These are phyloP conservation scores for Sinonovacula constricta DNA, from an alignment of 1,140 invertebrate genomes.

Conservation along the genomic window DNA sequence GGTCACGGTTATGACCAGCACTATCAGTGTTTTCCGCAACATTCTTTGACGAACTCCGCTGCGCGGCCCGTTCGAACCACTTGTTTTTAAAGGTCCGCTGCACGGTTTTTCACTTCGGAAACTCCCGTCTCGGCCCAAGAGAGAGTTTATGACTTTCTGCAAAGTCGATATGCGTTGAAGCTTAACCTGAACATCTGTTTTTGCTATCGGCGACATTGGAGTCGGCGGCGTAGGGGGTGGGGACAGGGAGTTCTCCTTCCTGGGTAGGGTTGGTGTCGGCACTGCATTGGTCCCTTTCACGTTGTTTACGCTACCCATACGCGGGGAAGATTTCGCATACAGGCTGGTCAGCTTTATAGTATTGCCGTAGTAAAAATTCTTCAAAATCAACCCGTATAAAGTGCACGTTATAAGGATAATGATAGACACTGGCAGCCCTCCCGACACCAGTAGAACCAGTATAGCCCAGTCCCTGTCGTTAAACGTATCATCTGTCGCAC, in stretches of 20 bases:
- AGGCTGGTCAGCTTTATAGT: conserved; percentile 8
- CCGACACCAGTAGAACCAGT: conserved; percentile 30
- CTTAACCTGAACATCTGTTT: background rate
- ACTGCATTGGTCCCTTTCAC: background rate
- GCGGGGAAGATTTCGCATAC: conserved; percentile 2
- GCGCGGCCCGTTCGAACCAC: conserved; percentile 12
- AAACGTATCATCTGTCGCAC: conserved; percentile 38
- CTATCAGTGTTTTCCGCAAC: conserved; percentile 37
- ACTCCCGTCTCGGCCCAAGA: background rate
- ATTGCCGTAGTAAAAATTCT: conserved; percentile 23
- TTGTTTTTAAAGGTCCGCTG: background rate
- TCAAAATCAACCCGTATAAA: conserved; percentile 31
- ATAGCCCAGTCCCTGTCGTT: conserved; percentile 38
- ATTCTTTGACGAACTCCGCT: conserved; percentile 1
- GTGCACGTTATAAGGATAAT: conserved; percentile 34
- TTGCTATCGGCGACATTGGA: background rate
- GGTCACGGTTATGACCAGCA: conserved; percentile 39
- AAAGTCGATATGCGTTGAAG: background rate
- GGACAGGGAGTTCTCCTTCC: background rate
- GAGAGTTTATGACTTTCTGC: background rate
- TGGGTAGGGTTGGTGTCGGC: background rate
- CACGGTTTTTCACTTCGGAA: background rate
- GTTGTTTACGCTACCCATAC: background rate
- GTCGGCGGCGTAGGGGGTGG: no score
- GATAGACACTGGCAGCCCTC: conserved; percentile 39